Percentiles rank a stretch among this genome's conserved stretches.
phyloP scores from a whole-genome alignment of 1,140 invertebrate genomes.

The Goniozus legneri region DNA sequence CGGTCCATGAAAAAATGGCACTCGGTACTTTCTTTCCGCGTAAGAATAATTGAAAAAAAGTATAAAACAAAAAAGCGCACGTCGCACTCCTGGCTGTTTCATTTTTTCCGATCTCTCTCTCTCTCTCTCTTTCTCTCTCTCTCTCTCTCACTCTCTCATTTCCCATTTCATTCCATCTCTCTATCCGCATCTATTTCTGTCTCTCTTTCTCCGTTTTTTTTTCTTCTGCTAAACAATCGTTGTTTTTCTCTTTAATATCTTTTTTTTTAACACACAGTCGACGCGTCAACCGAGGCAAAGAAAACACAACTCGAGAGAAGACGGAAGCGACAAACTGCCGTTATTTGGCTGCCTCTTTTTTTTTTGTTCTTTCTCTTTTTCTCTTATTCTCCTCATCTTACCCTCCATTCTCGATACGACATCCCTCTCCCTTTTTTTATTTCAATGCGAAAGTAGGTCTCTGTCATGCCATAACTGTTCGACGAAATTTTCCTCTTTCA shows the following conservation, averaged over 20 bases:
- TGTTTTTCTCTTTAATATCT: slow-evolving; percentile 13
- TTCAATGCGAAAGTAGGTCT: not conserved
- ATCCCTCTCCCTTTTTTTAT: not conserved
- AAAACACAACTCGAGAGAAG: slow-evolving; percentile 32
- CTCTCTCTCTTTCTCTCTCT: slow-evolving; percentile 7
- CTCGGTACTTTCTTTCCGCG: slow-evolving; percentile 33
- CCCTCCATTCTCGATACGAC: not conserved
- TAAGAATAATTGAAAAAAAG: slow-evolving; percentile 1
- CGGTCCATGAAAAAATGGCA: no score
- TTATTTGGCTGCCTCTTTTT: slow-evolving; percentile 21
- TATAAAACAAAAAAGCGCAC: slow-evolving; percentile 25
- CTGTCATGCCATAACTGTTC: no score
- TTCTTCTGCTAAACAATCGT: slow-evolving; percentile 1
- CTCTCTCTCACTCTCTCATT: slow-evolving; percentile 21
- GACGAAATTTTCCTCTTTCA: no score
- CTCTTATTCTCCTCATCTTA: slow-evolving; percentile 5
- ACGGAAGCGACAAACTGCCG: slow-evolving; percentile 28
- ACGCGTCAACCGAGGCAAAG: slow-evolving; percentile 16
- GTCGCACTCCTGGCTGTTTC: slow-evolving; percentile 15
- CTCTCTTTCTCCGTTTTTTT: slow-evolving; percentile 7
- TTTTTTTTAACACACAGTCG: slow-evolving; percentile 10
- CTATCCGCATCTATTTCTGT: slow-evolving; percentile 3
- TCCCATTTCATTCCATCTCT: slow-evolving; percentile 3
- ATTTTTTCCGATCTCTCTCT: slow-evolving; percentile 11
- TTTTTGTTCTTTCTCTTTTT: slow-evolving; percentile 5